Evolutionary conservation across 64 coral and sea anemone genomes (phyloP), one percentile per base, ranked within the genome.

Genomic region (Actinia equina): DNA sequence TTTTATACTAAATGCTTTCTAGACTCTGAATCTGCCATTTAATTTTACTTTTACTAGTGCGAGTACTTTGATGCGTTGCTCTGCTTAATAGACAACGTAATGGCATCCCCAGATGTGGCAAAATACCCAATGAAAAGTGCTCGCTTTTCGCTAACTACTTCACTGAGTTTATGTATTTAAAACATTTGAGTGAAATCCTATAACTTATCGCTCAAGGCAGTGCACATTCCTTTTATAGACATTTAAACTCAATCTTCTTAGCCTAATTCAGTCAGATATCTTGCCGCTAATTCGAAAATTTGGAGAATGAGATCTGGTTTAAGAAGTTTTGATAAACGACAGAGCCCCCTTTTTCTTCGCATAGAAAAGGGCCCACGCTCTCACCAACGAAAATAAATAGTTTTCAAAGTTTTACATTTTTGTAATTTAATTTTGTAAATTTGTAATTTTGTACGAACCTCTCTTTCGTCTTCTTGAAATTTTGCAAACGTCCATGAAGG

Each of bases 81-180:
- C 25, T 11, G 23, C 8, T 74, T 26, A n/a, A n/a, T 30, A 30
- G 69, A 8, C 69, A 37, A 37, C 3, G n/a, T 26, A 74, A 74
- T 74, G 27, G 41, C 12, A 74, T 42, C 12, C 13, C 8, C 69
- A 25, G 27, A 74, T 74, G 69, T 37, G 23, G 8, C 19, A 74
- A 74, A 74, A 41, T 74, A 74, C 23, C 69, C 69, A 74, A 74
- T 74, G 26, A 74, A 41, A 23, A 30, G 11, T 74, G 13, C 69
- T 37, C 23, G 41, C 69, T 74, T 74, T 74, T 74, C 69, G 26
- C 69, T 74, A 74, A 74, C 69, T 74, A 74, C 69, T 74, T 74
- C n/a, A 30, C n/a, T n/a, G n/a, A n/a, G 8, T 74, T 74, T 30
- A 37, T 30, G 25, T 30, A 74, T 74, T 30, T 41, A n/a, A 74